A percentile compares a stretch with the other conserved stretches of the same genome.
Conservation (phyloP, 2,888 invertebrate species). For the Notodonta ziczac region DNA sequence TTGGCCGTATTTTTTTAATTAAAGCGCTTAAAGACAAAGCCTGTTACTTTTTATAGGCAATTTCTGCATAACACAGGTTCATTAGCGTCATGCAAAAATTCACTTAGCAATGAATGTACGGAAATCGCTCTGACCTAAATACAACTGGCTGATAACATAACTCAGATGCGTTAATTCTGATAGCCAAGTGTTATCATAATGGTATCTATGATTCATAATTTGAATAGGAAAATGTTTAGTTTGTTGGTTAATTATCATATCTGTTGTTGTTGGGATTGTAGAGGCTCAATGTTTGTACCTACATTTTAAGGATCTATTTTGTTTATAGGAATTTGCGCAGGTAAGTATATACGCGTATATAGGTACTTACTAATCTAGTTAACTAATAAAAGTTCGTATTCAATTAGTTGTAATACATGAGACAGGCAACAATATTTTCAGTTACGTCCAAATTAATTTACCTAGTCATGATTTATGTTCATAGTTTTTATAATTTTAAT, state of each 20-base stretch:
- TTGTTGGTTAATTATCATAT: not conserved
- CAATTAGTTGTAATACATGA: no score
- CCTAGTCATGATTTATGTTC: no score
- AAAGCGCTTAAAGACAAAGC: conserved; percentile 61
- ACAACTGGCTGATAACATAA: conserved; percentile 38
- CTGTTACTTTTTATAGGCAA: conserved; percentile 63
- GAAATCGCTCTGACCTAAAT: conserved; percentile 63
- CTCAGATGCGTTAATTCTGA: conserved; percentile 23
- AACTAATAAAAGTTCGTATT: no score
- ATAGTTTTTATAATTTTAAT: no score
- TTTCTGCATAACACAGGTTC: conserved; percentile 55
- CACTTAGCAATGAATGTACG: conserved; percentile 62
- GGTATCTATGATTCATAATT: conserved; percentile 16
- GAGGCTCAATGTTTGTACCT: no score
- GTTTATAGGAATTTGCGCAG: no score
- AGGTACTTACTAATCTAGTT: no score
- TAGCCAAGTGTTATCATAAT: conserved; percentile 22
- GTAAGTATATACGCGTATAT: no score
- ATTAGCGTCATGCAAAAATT: conserved; percentile 77
- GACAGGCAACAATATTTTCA: no score
- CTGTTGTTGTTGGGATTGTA: not conserved
- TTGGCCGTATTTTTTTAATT: conserved; percentile 58
- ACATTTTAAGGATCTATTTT: no score
- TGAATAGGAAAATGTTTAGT: conserved; percentile 10
- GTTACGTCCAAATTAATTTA: no score